Percentiles rank a stretch among this genome's conserved stretches.
Conservation (phyloP, 2,113 vertebrate genomes). For the Crotophaga sulcirostris region DNA sequence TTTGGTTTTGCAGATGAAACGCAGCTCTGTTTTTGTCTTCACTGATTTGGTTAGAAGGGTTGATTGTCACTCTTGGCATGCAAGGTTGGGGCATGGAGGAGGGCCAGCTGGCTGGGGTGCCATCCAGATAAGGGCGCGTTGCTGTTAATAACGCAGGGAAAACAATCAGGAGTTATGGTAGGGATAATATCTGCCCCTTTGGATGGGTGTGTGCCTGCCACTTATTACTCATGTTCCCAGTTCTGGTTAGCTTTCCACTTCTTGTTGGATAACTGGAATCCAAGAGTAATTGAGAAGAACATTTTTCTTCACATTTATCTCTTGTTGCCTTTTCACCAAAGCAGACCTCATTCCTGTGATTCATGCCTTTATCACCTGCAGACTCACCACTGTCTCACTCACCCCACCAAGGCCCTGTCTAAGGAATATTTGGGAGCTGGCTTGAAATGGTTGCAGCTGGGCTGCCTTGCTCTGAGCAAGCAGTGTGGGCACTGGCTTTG, state of each 20-base stretch:
- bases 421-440: not conserved
- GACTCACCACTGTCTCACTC: not conserved
- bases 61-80: not conserved
- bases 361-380: not conserved
- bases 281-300: not conserved
- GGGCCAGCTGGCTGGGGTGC: not conserved
- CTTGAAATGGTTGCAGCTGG: not conserved
- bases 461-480: not conserved
- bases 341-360: not conserved
- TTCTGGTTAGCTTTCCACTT: not conserved
- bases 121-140: not conserved
- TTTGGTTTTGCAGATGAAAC: not conserved
- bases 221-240: not conserved
- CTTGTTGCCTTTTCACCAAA: not conserved
- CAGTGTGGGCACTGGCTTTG: not conserved
- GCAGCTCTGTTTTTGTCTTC: not conserved
- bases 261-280: not conserved
- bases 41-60: not conserved
- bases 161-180: not conserved
- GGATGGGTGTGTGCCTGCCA: not conserved
- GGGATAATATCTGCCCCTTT: constrained; percentile 10
- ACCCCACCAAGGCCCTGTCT: not conserved
- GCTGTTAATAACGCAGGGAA: not conserved
- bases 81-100: not conserved
- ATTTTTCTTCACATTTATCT: not conserved